Conservation (phyloP, 2,888 invertebrate genomes). For the Xanthorhoe spadicearia region DNA sequence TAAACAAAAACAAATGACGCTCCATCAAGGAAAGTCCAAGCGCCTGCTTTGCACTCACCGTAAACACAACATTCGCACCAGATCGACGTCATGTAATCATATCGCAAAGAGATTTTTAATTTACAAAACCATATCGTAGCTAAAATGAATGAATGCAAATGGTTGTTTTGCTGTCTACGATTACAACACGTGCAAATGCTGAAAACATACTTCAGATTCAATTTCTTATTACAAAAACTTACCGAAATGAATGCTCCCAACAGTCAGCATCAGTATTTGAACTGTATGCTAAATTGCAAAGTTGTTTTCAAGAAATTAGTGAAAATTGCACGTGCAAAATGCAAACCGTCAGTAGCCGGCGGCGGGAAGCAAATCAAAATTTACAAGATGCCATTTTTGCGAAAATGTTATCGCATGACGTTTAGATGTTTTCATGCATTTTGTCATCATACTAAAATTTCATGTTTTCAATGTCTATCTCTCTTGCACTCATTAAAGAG, state of each 20-base stretch:
- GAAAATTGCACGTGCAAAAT: conserved; percentile 83
- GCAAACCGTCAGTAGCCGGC: conserved; percentile 81
- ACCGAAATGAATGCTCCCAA: conserved; percentile 72
- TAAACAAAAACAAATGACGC: conserved; percentile 83
- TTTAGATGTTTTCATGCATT: conserved; percentile 1
- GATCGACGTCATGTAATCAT: conserved; percentile 19
- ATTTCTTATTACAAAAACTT: conserved; percentile 61
- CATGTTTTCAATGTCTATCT: conserved; percentile 2
- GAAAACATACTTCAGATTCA: conserved; percentile 51
- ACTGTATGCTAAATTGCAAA: conserved; percentile 58
- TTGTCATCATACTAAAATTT: background rate
- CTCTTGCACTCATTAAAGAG: conserved; percentile 2
- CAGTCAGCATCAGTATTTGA: conserved; percentile 76
- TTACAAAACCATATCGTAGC: conserved; percentile 77
- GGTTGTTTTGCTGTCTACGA: conserved; percentile 80
- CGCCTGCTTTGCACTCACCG: conserved; percentile 12
- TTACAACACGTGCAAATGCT: conserved; percentile 77
- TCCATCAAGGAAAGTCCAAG: conserved; percentile 41
- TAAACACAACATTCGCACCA: conserved; percentile 30
- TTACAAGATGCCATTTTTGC: conserved; percentile 64
- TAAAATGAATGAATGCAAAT: conserved; percentile 76
- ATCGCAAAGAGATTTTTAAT: conserved; percentile 14
- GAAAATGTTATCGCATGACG: conserved; percentile 45
- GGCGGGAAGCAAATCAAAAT: conserved; percentile 67
- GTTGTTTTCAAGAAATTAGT: conserved; percentile 60